These are phyloP conservation scores for Zeugodacus cucurbitae DNA, from an alignment of 1,140 invertebrate genomes.

Conservation along the genomic window DNA sequence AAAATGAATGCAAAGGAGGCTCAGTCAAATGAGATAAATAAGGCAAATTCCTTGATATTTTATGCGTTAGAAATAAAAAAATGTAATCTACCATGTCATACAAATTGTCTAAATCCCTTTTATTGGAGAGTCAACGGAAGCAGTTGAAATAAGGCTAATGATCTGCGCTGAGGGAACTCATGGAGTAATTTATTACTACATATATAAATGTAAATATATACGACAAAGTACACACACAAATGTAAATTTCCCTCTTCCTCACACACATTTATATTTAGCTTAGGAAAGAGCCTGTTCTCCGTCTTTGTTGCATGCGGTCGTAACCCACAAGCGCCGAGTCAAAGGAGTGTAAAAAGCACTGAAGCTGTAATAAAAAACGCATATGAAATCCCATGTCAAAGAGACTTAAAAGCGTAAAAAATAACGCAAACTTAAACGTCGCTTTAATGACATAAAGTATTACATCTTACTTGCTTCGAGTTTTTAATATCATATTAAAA, in stretches of 20 bases:
- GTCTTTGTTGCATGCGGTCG: background rate
- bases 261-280: background rate
- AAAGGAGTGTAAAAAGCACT: background rate
- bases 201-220: background rate
- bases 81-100: background rate
- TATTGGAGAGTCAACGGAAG: conserved; percentile 11
- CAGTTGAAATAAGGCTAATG: background rate
- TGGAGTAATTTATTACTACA: background rate
- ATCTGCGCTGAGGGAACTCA: background rate
- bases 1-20: background rate
- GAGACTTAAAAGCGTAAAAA: background rate
- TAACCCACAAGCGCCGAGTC: background rate
- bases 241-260: background rate
- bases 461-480: background rate
- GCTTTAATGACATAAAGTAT: background rate
- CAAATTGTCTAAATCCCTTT: background rate
- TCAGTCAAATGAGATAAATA: background rate
- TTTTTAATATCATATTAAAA: background rate
- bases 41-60: background rate
- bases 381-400: background rate
- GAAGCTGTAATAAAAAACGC: background rate
- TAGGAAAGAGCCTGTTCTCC: background rate
- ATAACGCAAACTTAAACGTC: background rate
- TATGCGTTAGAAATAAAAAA: background rate
- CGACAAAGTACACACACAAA: background rate